Percentiles rank a stretch among this genome's conserved stretches.
Evolutionary conservation across 2,888 invertebrate genomes (phyloP).

Genomic region (Dolichopus griseipennis): DNA sequence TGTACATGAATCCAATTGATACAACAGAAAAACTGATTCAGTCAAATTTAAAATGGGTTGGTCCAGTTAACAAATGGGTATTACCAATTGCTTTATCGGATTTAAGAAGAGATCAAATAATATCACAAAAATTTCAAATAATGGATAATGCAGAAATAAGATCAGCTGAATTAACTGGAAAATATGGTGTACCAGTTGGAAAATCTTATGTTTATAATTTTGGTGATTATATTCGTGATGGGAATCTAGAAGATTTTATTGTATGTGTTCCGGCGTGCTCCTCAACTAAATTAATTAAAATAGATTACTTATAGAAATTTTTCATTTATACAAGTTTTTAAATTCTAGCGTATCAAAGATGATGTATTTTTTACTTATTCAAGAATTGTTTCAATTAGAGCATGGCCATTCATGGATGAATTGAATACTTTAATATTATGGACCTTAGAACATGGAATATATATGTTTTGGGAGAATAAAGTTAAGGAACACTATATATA

Average conservation of each 20-base stretch:
- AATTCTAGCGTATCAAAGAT: background rate
- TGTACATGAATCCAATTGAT: slow-evolving; percentile 34
- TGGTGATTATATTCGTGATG: slow-evolving; percentile 33
- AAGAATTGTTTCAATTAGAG: background rate
- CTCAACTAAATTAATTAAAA: too few species aligned
- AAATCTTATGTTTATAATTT: slow-evolving; percentile 31
- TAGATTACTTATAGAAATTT: background rate
- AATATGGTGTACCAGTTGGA: slow-evolving; percentile 36
- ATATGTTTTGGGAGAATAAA: background rate
- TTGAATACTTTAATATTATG: slow-evolving; percentile 2
- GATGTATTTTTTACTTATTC: background rate
- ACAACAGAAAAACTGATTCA: slow-evolving; percentile 34
- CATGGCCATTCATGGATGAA: background rate
- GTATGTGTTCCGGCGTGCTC: slow-evolving; percentile 27
- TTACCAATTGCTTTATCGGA: slow-evolving; percentile 32
- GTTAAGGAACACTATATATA: too few species aligned
- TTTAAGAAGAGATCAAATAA: slow-evolving; percentile 31
- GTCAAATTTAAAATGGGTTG: slow-evolving; percentile 36
- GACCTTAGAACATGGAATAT: slow-evolving; percentile 4
- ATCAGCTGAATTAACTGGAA: slow-evolving; percentile 31
- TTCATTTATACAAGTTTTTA: background rate
- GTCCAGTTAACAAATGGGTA: slow-evolving; percentile 37
- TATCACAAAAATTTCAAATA: slow-evolving; percentile 32
- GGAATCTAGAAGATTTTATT: slow-evolving; percentile 32
- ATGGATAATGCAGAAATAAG: slow-evolving; percentile 30